Evolutionary conservation across 2,113 vertebrate species (phyloP), one percentile per base, ranked within the genome.

Genomic region (Dryoscopus gambensis): DNA sequence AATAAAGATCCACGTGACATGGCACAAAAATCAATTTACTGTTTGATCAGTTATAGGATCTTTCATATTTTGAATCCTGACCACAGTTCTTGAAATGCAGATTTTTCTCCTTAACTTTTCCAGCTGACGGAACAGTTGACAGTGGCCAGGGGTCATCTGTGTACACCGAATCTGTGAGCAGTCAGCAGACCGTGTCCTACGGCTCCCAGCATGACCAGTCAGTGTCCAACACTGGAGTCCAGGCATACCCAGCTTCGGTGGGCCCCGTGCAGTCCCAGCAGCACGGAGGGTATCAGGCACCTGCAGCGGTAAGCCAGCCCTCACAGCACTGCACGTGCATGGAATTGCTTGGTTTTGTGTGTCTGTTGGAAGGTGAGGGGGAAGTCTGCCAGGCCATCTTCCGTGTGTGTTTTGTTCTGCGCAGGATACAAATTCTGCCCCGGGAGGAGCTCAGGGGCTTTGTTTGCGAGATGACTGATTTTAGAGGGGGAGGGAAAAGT

Each of bases 81-180:
- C 28, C 4, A 7, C 63, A 40, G 42, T 65, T 90, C 8, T n/a
- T 85, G 11, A 94, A 69, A 90, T 33, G 8, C 14, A 27, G 6
- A 2, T 87, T 46, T 96, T 89, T 81, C 7, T 90, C 33, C 76
- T 89, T 83, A 14, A 31, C 56, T 74, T 92, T 60, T 95, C 39
- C 91, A 99, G 99, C 98, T 76, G 99, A 99, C 78, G 98, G 98
- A 22, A 98, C 98, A 4, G 56, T 98, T 96, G 99, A 99, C 98
- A 99, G 99, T 87, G 98, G 99, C 84, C 99, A 99, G 89, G 99
- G 99, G 23, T 99, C 99, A 15, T 99, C 99, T 2, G 96, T 99
- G 73, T 99, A 99, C 95, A 98, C 98, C 3, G 99, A 99, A 81
- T 98, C 98, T 94, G 97, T 98, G 83, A 98, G 98, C 97, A 98